These are phyloP conservation scores for Ornithorhynchus anatinus DNA, from an alignment of 2,113 vertebrate genomes.

Conservation along the genomic window DNA sequence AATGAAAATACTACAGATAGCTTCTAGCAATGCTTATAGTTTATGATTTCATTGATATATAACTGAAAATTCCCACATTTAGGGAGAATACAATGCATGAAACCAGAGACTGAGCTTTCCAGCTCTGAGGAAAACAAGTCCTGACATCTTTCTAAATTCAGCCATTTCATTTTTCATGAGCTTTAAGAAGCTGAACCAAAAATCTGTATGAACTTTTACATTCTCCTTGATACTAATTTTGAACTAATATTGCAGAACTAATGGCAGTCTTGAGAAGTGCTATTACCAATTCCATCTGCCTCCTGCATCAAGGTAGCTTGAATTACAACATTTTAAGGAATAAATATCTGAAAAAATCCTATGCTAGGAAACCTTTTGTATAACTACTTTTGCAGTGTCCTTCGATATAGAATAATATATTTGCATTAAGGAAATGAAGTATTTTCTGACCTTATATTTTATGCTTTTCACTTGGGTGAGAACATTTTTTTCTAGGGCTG, in stretches of 20 bases:
- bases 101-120: background rate
- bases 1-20: too few species aligned
- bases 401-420: background rate
- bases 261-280: conserved; percentile 33
- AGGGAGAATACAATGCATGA: too few species aligned
- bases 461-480: background rate
- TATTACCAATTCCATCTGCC: conserved; percentile 49
- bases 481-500: background rate
- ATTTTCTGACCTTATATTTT: background rate
- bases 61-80: too few species aligned
- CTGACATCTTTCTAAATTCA: conserved; percentile 4
- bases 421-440: background rate
- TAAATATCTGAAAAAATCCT: conserved; percentile 2
- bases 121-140: conserved; percentile 6
- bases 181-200: conserved; percentile 23
- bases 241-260: conserved; percentile 45
- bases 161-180: conserved; percentile 9
- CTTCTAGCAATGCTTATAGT: too few species aligned
- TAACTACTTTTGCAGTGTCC: background rate
- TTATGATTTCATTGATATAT: too few species aligned
- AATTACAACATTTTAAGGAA: conserved; percentile 28
- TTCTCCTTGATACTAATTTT: conserved; percentile 39
- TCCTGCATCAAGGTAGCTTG: conserved; percentile 5
- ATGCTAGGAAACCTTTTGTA: background rate
- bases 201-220: conserved; percentile 30